These are phyloP conservation scores for Microctonus hyperodae DNA, from an alignment of 2,888 invertebrate genomes.

Conservation along the genomic window DNA sequence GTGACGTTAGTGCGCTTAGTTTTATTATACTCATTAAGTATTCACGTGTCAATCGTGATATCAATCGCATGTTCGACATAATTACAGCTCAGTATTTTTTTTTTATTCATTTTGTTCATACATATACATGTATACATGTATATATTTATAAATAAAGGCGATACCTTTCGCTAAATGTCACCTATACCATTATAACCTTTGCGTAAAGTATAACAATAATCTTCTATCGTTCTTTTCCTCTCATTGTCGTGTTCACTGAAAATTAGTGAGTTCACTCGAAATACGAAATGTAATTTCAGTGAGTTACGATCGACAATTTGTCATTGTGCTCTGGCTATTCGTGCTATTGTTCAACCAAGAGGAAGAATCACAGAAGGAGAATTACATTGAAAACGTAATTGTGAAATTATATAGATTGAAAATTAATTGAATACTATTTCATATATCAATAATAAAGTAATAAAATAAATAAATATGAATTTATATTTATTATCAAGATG, in stretches of 20 bases:
- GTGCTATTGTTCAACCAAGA: neutral
- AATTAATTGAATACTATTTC: neutral
- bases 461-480: neutral
- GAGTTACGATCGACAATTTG: conserved; percentile 49
- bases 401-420: neutral
- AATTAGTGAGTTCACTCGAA: conserved; percentile 38
- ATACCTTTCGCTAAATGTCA: conserved; percentile 37
- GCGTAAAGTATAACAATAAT: neutral
- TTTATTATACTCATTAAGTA: neutral
- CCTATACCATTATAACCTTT: neutral
- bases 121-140: too few species aligned
- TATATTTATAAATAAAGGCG: conserved; percentile 6
- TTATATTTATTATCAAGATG: neutral
- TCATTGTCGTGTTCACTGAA: conserved; percentile 35
- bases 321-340: conserved; percentile 39
- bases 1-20: conserved; percentile 20
- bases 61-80: conserved; percentile 39
- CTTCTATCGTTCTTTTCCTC: neutral
- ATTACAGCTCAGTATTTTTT: conserved; percentile 28
- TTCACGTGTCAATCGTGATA: conserved; percentile 38
- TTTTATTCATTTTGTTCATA: conserved; percentile 23
- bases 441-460: neutral
- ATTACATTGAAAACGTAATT: neutral
- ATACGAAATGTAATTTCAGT: conserved; percentile 46
- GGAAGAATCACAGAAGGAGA: neutral